A percentile compares a stretch with the other conserved stretches of the same genome.
These are phyloP conservation scores for Emydura subglobosa DNA, from an alignment of 2,113 vertebrate genomes.

Conservation along the genomic window DNA sequence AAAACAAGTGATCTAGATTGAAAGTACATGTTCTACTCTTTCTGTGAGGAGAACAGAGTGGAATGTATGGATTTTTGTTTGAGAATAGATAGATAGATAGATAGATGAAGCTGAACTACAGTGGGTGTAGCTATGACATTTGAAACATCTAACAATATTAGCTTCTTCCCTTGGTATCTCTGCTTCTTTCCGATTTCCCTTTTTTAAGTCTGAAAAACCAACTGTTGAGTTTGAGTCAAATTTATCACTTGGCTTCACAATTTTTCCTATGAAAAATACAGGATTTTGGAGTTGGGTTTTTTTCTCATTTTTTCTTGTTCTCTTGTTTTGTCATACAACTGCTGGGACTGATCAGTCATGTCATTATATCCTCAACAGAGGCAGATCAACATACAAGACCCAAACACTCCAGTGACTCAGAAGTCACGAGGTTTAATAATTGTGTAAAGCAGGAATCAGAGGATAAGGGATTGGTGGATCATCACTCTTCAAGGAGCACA, in stretches of 20 bases:
- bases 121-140: background rate
- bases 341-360: background rate
- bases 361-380: background rate
- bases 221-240: background rate
- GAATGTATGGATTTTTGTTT: background rate
- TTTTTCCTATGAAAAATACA: background rate
- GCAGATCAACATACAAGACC: background rate
- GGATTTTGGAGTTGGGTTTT: no score
- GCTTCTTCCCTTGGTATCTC: background rate
- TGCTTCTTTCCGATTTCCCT: background rate
- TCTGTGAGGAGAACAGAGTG: background rate
- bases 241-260: background rate
- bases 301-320: no score
- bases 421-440: background rate
- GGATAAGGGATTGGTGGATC: background rate
- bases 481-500: fast-evolving
- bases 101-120: background rate
- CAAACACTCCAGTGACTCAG: background rate
- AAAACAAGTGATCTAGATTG: background rate
- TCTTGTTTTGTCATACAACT: background rate
- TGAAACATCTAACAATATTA: background rate
- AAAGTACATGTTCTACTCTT: background rate
- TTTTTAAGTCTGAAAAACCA: fast-evolving
- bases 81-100: background rate
- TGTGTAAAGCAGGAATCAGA: background rate